phyloP scores from a whole-genome alignment of 2,888 invertebrate genomes.

The Rapana venosa region DNA sequence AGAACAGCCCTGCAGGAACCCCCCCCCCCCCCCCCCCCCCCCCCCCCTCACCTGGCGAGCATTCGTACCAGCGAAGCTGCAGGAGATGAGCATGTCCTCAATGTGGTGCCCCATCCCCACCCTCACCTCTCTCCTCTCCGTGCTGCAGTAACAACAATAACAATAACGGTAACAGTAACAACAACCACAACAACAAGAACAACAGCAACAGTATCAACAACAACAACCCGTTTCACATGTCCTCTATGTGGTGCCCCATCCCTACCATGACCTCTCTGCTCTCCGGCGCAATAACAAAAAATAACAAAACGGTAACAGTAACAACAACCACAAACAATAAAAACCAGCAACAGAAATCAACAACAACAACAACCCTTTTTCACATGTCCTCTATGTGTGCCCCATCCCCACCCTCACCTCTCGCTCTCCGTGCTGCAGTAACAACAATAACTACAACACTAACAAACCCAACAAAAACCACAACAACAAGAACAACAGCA shows the following conservation, averaged over 20 bases:
- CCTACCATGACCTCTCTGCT: too few relatives aligned
- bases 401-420: constrained; percentile 39
- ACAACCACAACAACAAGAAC: background rate
- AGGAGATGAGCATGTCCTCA: constrained; percentile 48
- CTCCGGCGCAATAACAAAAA: too few relatives aligned
- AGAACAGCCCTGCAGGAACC: too few relatives aligned
- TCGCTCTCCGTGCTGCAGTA: background rate
- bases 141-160: background rate
- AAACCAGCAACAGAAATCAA: too few relatives aligned
- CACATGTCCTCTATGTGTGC: constrained; percentile 46
- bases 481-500: background rate
- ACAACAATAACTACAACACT: background rate
- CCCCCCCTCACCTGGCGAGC: constrained; percentile 39
- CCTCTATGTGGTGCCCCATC: too few relatives aligned
- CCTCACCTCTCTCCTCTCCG: background rate
- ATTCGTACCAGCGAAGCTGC: constrained; percentile 47
- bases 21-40: too few relatives aligned
- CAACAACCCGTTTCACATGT: too few relatives aligned
- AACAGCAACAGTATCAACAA: background rate
- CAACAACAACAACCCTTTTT: too few relatives aligned
- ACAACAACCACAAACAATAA: too few relatives aligned
- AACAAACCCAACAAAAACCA: too few relatives aligned
- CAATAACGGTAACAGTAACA: too few relatives aligned
- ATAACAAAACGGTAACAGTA: too few relatives aligned
- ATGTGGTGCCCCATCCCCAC: constrained; percentile 46